phyloP scores from a whole-genome alignment of 2,113 vertebrate genomes.

The Monopterus albus region DNA sequence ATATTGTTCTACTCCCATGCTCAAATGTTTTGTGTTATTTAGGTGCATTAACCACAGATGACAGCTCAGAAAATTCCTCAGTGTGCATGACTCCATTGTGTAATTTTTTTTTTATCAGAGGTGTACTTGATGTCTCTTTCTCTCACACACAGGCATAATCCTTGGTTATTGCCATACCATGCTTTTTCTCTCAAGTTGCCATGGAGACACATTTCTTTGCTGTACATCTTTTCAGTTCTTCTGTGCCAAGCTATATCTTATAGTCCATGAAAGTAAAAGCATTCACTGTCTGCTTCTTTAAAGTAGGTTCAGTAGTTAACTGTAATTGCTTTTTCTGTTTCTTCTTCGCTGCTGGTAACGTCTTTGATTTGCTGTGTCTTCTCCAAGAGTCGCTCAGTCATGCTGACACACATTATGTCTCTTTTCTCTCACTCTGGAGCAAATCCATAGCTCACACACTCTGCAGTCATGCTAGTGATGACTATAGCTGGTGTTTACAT shows the following conservation, averaged over 20 bases:
- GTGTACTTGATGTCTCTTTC: slow-evolving; percentile 6
- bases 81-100: not conserved
- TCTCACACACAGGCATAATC: not conserved
- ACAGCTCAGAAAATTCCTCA: not conserved
- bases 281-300: slow-evolving; percentile 14
- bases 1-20: not conserved
- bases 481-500: slow-evolving; percentile 42
- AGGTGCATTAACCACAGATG: slow-evolving; percentile 12
- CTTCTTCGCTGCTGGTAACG: not conserved
- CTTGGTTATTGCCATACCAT: slow-evolving; percentile 40
- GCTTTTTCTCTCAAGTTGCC: slow-evolving; percentile 65
- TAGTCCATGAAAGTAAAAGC: slow-evolving; percentile 22
- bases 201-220: slow-evolving; percentile 65
- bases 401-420: slow-evolving; percentile 20
- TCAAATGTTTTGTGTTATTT: slow-evolving; percentile 11
- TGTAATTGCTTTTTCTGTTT: not conserved
- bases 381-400: slow-evolving; percentile 9
- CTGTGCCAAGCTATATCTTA: slow-evolving; percentile 41
- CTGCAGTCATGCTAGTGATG: slow-evolving; percentile 25
- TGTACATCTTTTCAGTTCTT: slow-evolving; percentile 45
- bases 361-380: slow-evolving; percentile 19
- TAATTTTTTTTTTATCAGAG: slow-evolving; percentile 10
- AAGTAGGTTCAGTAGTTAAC: not conserved
- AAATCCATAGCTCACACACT: slow-evolving; percentile 24
- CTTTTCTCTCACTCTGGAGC: not conserved